Conservation (phyloP, 2,888 invertebrate species). For the Caenorhabditis drosophilae region DNA sequence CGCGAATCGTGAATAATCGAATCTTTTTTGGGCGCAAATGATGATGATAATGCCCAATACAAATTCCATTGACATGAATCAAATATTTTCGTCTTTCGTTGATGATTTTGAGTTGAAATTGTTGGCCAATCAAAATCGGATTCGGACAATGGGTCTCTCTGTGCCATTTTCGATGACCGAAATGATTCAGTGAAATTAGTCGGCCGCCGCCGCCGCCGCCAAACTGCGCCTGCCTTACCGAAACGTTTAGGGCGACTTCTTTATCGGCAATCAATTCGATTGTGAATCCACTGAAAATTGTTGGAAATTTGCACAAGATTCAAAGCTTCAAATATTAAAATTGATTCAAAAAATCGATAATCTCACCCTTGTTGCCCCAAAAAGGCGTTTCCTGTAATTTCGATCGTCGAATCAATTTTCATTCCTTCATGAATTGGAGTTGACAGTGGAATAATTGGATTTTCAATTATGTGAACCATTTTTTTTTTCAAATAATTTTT, state of each 20-base stretch:
- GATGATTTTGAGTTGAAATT: neutral
- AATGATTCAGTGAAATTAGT: neutral
- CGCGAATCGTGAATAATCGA: constrained; percentile 99
- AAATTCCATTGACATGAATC: constrained; percentile 28
- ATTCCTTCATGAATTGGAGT: constrained; percentile 3
- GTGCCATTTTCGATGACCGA: neutral
- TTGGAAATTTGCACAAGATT: too few species aligned
- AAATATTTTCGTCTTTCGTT: neutral
- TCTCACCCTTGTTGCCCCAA: neutral
- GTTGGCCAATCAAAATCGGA: neutral
- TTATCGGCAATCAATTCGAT: constrained; percentile 12
- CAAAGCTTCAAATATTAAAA: too few species aligned
- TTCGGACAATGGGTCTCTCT: neutral
- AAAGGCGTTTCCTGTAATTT: neutral
- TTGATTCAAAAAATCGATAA: too few species aligned
- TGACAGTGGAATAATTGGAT: constrained; percentile 15
- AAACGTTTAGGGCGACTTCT: constrained; percentile 15
- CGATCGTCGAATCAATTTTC: neutral
- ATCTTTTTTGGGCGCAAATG: constrained; percentile 75
- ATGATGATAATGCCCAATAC: constrained; percentile 28
- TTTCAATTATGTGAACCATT: constrained; percentile 34
- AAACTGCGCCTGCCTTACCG: neutral
- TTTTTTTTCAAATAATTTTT: too few species aligned
- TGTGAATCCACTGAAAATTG: constrained; percentile 1
- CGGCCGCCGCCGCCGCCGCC: neutral